phyloP scores from a whole-genome alignment of 2,888 invertebrate species.

The Troides oblongomaculatus region DNA sequence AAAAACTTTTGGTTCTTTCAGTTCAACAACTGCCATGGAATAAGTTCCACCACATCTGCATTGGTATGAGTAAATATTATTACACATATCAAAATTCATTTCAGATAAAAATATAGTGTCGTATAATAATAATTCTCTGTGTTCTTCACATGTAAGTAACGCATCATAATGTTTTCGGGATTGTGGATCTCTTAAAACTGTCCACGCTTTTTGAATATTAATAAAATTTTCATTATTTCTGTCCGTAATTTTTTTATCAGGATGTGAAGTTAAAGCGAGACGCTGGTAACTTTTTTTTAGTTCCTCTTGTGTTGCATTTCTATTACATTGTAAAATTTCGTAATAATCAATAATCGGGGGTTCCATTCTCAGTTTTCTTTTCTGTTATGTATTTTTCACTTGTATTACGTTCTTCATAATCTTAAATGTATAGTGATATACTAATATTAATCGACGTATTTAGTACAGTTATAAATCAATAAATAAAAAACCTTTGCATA shows the following conservation, averaged over 20 bases:
- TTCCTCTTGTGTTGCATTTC: conserved; percentile 76
- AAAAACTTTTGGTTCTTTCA: conserved; percentile 56
- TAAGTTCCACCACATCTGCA: conserved; percentile 87
- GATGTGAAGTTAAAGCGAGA: conserved; percentile 79
- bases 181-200: conserved; percentile 80
- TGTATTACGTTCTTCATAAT: background rate
- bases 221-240: conserved; percentile 52
- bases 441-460: no score
- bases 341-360: conserved; percentile 68
- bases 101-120: conserved; percentile 76
- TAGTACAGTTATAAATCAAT: no score
- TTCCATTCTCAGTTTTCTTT: conserved; percentile 6
- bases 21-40: conserved; percentile 53
- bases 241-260: conserved; percentile 74
- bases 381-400: background rate
- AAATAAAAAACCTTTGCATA: no score
- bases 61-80: conserved; percentile 69
- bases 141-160: conserved; percentile 77
- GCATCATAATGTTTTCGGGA: conserved; percentile 84
- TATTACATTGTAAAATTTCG: conserved; percentile 75
- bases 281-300: conserved; percentile 82
- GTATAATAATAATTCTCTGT: conserved; percentile 81
- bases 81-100: conserved; percentile 60
- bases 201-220: conserved; percentile 85
- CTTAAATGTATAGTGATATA: background rate